Evolutionary conservation across 1,140 invertebrate genomes (phyloP).

Genomic region (Centruroides sculpturatus): DNA sequence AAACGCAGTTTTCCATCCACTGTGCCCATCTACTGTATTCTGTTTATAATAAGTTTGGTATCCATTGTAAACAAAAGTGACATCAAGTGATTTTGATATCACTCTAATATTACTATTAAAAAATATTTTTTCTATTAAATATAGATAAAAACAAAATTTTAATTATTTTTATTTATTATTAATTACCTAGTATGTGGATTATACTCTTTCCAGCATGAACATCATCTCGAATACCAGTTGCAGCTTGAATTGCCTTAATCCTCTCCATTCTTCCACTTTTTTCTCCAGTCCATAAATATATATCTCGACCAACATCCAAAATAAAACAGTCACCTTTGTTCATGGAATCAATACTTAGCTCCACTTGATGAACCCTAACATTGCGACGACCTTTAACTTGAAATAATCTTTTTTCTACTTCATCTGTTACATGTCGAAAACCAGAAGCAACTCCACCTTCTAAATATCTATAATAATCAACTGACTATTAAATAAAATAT

Average conservation of each 20-base stretch:
- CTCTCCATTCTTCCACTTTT: conserved; percentile 53
- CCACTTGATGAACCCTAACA: conserved; percentile 58
- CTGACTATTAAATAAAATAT: neutral
- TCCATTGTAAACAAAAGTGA: no score
- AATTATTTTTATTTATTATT: conserved; percentile 13
- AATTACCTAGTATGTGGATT: conserved; percentile 51
- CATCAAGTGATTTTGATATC: no score
- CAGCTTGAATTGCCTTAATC: conserved; percentile 56
- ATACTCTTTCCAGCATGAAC: conserved; percentile 61
- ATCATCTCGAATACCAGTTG: conserved; percentile 67
- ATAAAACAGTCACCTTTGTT: conserved; percentile 85
- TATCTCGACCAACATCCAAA: conserved; percentile 56
- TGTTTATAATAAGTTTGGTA: no score
- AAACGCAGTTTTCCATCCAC: no score
- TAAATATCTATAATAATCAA: conserved; percentile 42
- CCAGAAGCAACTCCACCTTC: conserved; percentile 67
- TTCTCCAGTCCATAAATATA: conserved; percentile 59
- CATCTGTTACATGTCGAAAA: conserved; percentile 65
- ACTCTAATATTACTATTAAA: no score
- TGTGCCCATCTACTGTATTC: no score
- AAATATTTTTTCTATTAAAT: no score
- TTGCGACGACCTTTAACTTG: conserved; percentile 81
- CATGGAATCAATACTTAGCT: conserved; percentile 57
- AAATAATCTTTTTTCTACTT: conserved; percentile 56
- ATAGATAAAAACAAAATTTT: no score